Evolutionary conservation across 2,113 vertebrate genomes (phyloP).

Genomic region (Ictalurus furcatus): DNA sequence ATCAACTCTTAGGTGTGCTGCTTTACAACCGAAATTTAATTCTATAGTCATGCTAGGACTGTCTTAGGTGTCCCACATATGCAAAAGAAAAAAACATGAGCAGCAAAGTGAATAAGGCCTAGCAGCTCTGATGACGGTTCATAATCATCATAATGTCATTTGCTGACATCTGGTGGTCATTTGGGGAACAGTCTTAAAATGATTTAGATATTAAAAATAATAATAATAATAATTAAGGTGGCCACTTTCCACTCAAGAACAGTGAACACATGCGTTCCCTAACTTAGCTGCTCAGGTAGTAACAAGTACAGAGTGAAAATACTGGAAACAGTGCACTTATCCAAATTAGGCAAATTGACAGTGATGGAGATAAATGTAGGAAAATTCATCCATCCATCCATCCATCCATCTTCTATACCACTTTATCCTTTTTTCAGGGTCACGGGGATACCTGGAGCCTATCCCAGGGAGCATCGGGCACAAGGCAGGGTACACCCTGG

Average conservation of each 20-base stretch:
- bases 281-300: not conserved
- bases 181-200: not conserved
- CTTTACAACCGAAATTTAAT: not conserved
- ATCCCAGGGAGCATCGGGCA: too few relatives aligned
- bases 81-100: not conserved
- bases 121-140: too few relatives aligned
- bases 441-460: too few relatives aligned
- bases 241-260: too few relatives aligned
- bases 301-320: not conserved
- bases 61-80: not conserved
- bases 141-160: not conserved
- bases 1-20: not conserved
- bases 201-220: not conserved
- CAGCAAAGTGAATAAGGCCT: not conserved
- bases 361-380: too few relatives aligned
- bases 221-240: too few relatives aligned
- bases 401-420: too few relatives aligned
- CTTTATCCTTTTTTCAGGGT: too few relatives aligned
- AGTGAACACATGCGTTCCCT: not conserved
- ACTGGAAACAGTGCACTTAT: too few relatives aligned
- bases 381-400: too few relatives aligned
- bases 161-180: conserved; percentile 43
- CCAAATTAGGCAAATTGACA: too few relatives aligned
- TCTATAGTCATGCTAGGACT: not conserved
- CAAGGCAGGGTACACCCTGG: too few relatives aligned